These are phyloP conservation scores for Clarias laeviceps DNA, from an alignment of 2,797 vertebrate species.

Conservation along the genomic window DNA sequence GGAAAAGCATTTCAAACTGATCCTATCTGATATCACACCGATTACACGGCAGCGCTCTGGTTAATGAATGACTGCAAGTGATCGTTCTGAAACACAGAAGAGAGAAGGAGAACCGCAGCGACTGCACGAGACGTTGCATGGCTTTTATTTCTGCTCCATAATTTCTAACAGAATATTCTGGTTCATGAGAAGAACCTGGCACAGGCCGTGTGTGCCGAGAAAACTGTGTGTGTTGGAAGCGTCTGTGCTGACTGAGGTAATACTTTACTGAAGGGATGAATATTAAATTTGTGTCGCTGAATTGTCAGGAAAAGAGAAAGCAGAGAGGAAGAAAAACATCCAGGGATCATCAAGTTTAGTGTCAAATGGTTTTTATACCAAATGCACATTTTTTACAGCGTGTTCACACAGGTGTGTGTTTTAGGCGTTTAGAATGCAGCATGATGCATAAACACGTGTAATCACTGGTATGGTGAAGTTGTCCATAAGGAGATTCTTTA, in stretches of 20 bases:
- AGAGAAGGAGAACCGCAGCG: background rate
- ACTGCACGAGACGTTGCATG: background rate
- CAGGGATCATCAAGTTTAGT: background rate
- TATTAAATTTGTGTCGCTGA: background rate
- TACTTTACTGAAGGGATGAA: background rate
- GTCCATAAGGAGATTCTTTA: background rate
- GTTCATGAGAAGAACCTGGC: background rate
- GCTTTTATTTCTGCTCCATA: background rate
- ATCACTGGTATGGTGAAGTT: background rate
- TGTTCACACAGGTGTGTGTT: background rate
- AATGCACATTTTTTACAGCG: background rate
- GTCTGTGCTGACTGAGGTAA: background rate
- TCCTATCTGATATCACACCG: constrained; percentile 26
- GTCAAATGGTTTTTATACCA: background rate
- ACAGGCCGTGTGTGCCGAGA: background rate
- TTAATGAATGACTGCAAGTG: background rate
- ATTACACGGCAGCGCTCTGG: background rate
- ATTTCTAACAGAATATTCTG: background rate
- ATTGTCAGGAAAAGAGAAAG: background rate
- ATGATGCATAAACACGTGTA: background rate
- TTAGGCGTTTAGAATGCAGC: background rate
- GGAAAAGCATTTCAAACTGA: constrained; percentile 24
- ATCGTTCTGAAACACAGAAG: background rate
- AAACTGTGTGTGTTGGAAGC: background rate
- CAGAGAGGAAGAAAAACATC: background rate